Base-by-base conservation (phyloP, 2,888 invertebrate genomes). In the Eudemis profundana region DNA sequence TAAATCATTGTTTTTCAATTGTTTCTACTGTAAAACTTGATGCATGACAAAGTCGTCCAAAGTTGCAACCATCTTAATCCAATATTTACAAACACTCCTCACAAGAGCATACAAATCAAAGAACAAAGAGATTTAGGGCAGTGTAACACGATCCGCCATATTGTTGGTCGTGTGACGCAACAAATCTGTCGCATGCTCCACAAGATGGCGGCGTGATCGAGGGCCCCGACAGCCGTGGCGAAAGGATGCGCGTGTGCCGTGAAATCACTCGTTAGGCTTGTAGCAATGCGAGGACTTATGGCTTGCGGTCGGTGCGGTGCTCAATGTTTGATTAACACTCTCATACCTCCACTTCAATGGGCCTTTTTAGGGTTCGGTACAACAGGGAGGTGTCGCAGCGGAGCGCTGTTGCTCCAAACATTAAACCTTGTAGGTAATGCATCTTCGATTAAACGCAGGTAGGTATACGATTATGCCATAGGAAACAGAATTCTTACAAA, bases 241-340 rank as follows among this genome's bases (percentile, higher is more conserved):
- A 90, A 91, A 90, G 87, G 90, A 91, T 89, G 90, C 87, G 87
- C 89, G 74, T 69, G 85, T 78, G 78, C 83, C 85, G 86, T 88
- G 88, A 87, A 90, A 91, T 89, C 84, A 81, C 82, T 84, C 83
- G 86, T 86, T 87, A 86, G 78, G 75, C 78, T 78, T 78, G 77
- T 79, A 38, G 54, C 67, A 72, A 74, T 67, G 61, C 64, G 51
- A 65, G 68, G 65, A 56, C 71, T 69, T 73, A 72, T 71, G 63
- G 44, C 54, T 49, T 61, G 67, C 66, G 68, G 65, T 68, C 68
- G 66, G 63, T 69, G 63, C 54, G 59, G 66, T 54, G 65, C 57
- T 63, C 67, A 68, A 68, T 68, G 70, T 72, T 71, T 72, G 68
- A 77, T 75, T 72, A 64, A 73, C 70, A 68, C 14, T 67, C 19